Evolutionary conservation across 1,140 invertebrate genomes (phyloP), one percentile per base, ranked within the genome.

Genomic region (Bombus waltoni): DNA sequence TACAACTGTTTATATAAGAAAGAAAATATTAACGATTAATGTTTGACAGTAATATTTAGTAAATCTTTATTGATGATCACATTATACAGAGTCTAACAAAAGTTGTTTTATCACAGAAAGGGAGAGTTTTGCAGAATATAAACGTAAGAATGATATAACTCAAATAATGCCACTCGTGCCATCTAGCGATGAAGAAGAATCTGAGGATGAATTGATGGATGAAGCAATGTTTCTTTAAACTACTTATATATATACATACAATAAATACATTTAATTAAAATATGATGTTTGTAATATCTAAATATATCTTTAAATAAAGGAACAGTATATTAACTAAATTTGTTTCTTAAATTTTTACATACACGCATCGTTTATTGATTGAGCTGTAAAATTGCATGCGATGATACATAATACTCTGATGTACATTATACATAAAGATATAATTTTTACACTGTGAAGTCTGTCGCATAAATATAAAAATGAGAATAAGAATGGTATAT

Each of bases 161-260:
- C 71, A 92, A 66, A 93, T 94, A 75, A 38, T 57, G 28, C 93
- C 93, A 70, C 90, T 70, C 42, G 91, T 88, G 32, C 90, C 90
- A 71, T 92, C 90, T 57, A 89, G 87, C 6, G 90, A 93, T 72
- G 90, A 90, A 32, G 92, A 92, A 10, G 92, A 93, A 8, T 94
- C 93, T 22, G 93, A 94, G 32, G 94, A 94, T 79, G 93, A 94
- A 70, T 35, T 57, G 32, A n/a, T 86, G 11, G 74, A 90, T 5
- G 32, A 32, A 32, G 70, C 66, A 13, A 42, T 47, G 32, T 79
- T 57, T 53, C 5, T 9, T 79, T 78, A 77, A 84, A 35, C 74
- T 66, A 83, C 53, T n/a, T 32, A 10, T 8, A 10, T 9, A 47
- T 18, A 44, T 44, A 53, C 18, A 47, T 53, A 32, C 57, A 80